phyloP scores from a whole-genome alignment of 2,888 invertebrate genomes.

The Saturnia japonica region DNA sequence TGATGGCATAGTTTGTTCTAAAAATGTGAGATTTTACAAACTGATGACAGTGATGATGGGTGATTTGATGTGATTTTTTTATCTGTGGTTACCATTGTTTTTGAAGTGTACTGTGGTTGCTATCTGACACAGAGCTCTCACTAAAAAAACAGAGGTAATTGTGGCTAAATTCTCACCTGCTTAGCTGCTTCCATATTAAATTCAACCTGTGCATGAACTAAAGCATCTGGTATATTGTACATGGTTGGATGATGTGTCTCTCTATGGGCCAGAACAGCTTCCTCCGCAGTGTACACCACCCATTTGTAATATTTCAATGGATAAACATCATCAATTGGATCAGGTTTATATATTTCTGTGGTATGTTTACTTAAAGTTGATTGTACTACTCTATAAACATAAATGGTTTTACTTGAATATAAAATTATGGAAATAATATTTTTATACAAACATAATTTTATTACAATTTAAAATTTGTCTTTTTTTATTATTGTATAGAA shows the following conservation, averaged over 20 bases:
- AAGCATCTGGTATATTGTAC: constrained; percentile 88
- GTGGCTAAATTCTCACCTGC: constrained; percentile 66
- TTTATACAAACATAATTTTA: no score
- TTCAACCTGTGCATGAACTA: constrained; percentile 87
- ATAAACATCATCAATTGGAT: constrained; percentile 76
- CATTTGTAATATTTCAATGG: constrained; percentile 85
- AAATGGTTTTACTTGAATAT: not conserved
- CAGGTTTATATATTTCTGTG: constrained; percentile 79
- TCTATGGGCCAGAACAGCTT: constrained; percentile 89
- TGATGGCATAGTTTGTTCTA: no score
- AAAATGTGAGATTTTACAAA: no score
- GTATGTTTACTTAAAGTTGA: constrained; percentile 76
- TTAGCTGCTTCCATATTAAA: constrained; percentile 89
- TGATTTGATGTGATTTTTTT: no score
- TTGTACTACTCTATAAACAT: constrained; percentile 52
- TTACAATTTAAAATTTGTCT: no score
- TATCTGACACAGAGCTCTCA: no score
- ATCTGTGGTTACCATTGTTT: no score
- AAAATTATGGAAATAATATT: no score
- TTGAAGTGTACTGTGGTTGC: no score
- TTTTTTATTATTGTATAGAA: no score
- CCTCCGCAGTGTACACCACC: constrained; percentile 84
- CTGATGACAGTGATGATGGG: no score
- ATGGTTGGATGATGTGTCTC: constrained; percentile 93
- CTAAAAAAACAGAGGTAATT: not conserved